Percentiles rank a stretch among this genome's conserved stretches.
These are phyloP conservation scores for Hylia prasina DNA, from an alignment of 2,113 vertebrate genomes.

Conservation along the genomic window DNA sequence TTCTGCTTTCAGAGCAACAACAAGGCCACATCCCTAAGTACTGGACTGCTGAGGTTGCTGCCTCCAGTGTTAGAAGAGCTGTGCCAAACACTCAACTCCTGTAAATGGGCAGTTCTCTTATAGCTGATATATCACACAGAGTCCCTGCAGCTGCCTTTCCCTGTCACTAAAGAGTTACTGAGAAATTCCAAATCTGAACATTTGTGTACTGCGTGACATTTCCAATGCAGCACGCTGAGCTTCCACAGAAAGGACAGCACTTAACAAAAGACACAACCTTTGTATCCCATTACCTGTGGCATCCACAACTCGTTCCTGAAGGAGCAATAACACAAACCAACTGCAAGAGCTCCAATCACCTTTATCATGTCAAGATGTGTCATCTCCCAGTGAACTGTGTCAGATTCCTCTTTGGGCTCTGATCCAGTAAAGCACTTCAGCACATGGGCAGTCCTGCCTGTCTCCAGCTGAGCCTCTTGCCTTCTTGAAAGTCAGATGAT, in stretches of 20 bases:
- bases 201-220: background rate
- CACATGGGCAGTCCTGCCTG: background rate
- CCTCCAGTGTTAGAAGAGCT: background rate
- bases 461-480: background rate
- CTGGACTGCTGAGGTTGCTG: background rate
- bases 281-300: background rate
- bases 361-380: background rate
- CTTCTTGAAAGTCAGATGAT: background rate
- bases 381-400: background rate
- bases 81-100: background rate
- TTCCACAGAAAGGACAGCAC: background rate
- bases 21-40: background rate
- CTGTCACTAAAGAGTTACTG: constrained; percentile 3
- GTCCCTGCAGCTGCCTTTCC: background rate
- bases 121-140: background rate
- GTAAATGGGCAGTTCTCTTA: background rate
- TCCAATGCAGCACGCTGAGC: background rate
- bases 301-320: background rate
- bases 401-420: background rate
- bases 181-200: constrained; percentile 34
- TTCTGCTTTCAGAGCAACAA: background rate
- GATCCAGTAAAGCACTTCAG: background rate
- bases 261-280: background rate
- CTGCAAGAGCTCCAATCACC: background rate
- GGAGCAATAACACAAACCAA: background rate